Evolutionary conservation across 2,888 invertebrate genomes (phyloP).

Genomic region (Pelosia muscerda): DNA sequence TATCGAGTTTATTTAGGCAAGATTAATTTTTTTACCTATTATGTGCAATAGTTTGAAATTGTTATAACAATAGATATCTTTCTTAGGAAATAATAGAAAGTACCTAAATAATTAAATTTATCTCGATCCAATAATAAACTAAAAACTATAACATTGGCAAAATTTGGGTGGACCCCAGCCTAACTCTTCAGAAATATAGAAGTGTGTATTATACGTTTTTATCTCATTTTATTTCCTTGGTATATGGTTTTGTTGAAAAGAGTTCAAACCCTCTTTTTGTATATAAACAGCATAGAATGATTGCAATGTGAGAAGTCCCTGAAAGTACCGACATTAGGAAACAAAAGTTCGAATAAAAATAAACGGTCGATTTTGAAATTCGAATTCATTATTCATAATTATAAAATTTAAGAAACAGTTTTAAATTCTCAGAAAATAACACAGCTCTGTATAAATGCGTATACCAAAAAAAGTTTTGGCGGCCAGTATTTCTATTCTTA

Average conservation of each 20-base stretch:
- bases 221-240: not conserved
- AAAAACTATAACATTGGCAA: too few relatives aligned
- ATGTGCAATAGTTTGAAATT: slow-evolving; percentile 6
- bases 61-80: not conserved
- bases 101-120: not conserved
- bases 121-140: not conserved
- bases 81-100: too few relatives aligned
- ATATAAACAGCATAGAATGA: not conserved
- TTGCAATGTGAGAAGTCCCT: not conserved
- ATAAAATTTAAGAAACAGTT: slow-evolving; percentile 17
- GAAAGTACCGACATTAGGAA: not conserved
- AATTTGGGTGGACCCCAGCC: too few relatives aligned
- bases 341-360: slow-evolving; percentile 14
- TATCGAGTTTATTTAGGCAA: slow-evolving; percentile 43
- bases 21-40: slow-evolving; percentile 39
- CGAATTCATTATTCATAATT: slow-evolving; percentile 36
- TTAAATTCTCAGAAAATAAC: slow-evolving; percentile 42
- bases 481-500: slow-evolving; percentile 20
- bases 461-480: slow-evolving; percentile 52
- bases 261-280: not conserved
- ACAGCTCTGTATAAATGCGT: slow-evolving; percentile 25
- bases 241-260: not conserved
- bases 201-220: not conserved
- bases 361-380: slow-evolving; percentile 23
- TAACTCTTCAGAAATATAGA: too few relatives aligned